Conservation (phyloP, 2,888 invertebrate species). For the Tupiocoris notatus region DNA sequence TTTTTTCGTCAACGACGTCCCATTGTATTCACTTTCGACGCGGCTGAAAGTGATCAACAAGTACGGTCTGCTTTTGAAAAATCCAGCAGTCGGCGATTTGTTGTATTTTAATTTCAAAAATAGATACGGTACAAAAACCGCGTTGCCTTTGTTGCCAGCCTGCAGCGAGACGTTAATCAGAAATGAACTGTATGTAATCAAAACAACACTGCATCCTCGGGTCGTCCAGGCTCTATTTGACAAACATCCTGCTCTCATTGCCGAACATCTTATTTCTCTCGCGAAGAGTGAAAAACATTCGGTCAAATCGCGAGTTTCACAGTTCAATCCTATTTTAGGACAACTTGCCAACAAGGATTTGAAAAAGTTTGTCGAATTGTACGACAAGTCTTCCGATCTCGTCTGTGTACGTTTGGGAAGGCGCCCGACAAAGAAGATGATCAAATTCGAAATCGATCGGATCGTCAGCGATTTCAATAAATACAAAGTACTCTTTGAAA, state of each 20-base stretch:
- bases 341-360: constrained; percentile 38
- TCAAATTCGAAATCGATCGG: constrained; percentile 23
- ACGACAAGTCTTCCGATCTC: constrained; percentile 18
- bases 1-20: constrained; percentile 31
- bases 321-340: constrained; percentile 2
- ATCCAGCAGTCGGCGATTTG: constrained; percentile 28
- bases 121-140: constrained; percentile 41
- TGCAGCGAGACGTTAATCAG: constrained; percentile 42
- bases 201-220: constrained; percentile 10
- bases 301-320: constrained; percentile 15
- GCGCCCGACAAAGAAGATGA: constrained; percentile 36
- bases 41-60: constrained; percentile 42
- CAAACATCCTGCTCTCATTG: constrained; percentile 35
- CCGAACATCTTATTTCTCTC: constrained; percentile 37
- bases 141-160: constrained; percentile 37
- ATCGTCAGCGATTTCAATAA: constrained; percentile 18
- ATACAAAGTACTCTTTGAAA: constrained; percentile 26
- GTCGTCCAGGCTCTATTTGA: constrained; percentile 23
- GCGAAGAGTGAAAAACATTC: neutral
- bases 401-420: constrained; percentile 40
- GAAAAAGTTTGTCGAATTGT: constrained; percentile 22
- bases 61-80: constrained; percentile 42
- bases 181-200: constrained; percentile 9
- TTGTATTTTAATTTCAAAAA: constrained; percentile 31
- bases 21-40: constrained; percentile 35